Evolutionary conservation across 37 sponge, comb jelly and placozoan genomes (phyloP).

Genomic region (Hexactinellida sp.): DNA sequence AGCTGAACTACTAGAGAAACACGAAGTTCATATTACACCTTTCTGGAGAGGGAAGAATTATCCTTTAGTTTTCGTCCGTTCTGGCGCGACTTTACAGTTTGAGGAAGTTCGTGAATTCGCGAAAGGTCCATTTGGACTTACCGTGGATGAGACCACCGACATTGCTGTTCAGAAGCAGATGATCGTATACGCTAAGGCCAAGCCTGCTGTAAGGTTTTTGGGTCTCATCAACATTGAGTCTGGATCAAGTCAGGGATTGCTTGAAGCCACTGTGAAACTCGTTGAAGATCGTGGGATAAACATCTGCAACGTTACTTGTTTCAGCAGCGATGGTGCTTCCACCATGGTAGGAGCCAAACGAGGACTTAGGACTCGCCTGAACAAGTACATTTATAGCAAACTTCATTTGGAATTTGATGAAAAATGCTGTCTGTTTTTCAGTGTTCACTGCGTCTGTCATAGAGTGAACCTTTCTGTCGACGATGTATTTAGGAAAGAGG

Average conservation of each 20-base stretch:
- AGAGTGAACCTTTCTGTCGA: not conserved
- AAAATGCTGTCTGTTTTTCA: not conserved
- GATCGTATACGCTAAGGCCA: not conserved
- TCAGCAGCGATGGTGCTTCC: not conserved
- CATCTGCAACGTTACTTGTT: not conserved
- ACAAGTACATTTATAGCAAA: not conserved
- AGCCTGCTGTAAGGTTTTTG: not conserved
- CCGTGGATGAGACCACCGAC: conserved; percentile 5
- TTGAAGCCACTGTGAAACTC: not conserved
- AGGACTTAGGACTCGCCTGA: not conserved
- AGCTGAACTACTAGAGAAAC: not conserved
- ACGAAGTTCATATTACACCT: not conserved
- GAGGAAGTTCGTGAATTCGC: not conserved
- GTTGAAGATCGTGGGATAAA: not conserved
- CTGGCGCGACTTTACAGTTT: not conserved
- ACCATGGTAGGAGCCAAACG: not conserved
- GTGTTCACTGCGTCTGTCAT: not conserved
- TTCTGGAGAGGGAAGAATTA: not conserved
- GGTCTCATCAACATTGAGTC: not conserved
- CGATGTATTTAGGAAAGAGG: conserved; percentile 5
- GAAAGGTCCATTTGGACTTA: not conserved
- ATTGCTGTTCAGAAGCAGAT: conserved; percentile 2
- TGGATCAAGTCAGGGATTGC: not conserved
- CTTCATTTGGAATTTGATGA: not conserved
- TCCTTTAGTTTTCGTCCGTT: not conserved